Conservation (phyloP, 2,113 vertebrate species). For the Gnathonemus longibarbis region DNA sequence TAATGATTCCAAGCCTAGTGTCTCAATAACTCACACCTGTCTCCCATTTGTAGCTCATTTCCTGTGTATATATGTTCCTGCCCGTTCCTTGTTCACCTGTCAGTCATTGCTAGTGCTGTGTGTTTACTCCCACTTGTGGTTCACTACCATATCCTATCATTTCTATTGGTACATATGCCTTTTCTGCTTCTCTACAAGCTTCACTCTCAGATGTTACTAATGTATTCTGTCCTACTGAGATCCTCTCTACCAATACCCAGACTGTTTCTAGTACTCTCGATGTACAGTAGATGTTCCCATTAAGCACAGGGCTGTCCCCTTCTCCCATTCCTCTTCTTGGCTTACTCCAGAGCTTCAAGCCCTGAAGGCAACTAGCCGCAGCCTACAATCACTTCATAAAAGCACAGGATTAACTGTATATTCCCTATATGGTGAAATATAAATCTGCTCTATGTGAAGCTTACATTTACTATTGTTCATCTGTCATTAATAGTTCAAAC, state of each 20-base stretch:
- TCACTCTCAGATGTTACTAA: neutral
- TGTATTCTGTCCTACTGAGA: neutral
- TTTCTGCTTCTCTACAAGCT: neutral
- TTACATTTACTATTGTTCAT: too few relatives aligned
- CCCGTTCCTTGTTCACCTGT: too few relatives aligned
- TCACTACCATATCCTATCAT: neutral
- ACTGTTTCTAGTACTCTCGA: neutral
- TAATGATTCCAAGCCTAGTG: too few relatives aligned
- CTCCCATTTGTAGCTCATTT: too few relatives aligned
- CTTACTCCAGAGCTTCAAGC: neutral
- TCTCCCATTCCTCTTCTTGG: neutral
- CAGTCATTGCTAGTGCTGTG: too few relatives aligned
- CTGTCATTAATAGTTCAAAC: too few relatives aligned
- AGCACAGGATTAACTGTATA: neutral
- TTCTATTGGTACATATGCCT: neutral
- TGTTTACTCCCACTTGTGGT: neutral
- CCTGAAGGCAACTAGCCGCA: neutral
- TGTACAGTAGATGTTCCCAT: neutral
- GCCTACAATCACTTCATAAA: neutral
- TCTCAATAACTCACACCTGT: too few relatives aligned
- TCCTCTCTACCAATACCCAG: neutral
- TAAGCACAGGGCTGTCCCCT: neutral
- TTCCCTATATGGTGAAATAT: neutral
- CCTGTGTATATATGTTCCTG: too few relatives aligned
- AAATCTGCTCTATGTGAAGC: neutral